Evolutionary conservation across 2,797 vertebrate genomes (phyloP), one percentile per base, ranked within the genome.

Genomic region (Mormyrops boulengeri): DNA sequence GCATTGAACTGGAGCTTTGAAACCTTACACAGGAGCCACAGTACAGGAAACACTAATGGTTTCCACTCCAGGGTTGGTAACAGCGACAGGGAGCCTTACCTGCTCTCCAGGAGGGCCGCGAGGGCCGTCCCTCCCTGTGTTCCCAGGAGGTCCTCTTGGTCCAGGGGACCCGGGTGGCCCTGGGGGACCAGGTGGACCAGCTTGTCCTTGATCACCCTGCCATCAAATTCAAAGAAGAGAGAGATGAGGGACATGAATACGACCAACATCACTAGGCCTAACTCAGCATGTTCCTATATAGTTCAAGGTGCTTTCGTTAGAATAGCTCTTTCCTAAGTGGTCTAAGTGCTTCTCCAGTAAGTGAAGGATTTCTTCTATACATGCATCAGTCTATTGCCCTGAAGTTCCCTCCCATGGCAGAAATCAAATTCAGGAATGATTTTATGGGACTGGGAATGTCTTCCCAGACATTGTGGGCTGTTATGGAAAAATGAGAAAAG

Each of bases 121-220:
- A 88, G 97, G 97, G 30, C 98, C 98, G 38, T 99, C 98, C 92
- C 97, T 98, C 91, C 98, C 98, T 0, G 96, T 98, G 94, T 98
- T 97, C 30, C 98, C 98, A 90, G 97, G 97, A 92, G 98, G 97
- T 47, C 98, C 98, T 89, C 97, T 95, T 90, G 97, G 96, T 60
- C 98, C 98, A 9, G 97, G 97, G 17, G 95, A 96, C 89, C 98
- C 98, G 82, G 98, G 97, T 0, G 95, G 97, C 82, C 98, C 98
- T 0, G 98, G 97, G 86, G 97, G 97, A 50, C 98, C 98, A 53
- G 92, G 93, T 50, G 96, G 95, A 93, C 98, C 98, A 89, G 97
- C 95, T 92, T 95, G 97, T 87, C 98, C 98, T 94, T 97, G 97
- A 93, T 98, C 97, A 77, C 98, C 98, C 98, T 99, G 91, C 91